Conservation (phyloP, 2,113 vertebrate species). For the Zosterops lateralis region DNA sequence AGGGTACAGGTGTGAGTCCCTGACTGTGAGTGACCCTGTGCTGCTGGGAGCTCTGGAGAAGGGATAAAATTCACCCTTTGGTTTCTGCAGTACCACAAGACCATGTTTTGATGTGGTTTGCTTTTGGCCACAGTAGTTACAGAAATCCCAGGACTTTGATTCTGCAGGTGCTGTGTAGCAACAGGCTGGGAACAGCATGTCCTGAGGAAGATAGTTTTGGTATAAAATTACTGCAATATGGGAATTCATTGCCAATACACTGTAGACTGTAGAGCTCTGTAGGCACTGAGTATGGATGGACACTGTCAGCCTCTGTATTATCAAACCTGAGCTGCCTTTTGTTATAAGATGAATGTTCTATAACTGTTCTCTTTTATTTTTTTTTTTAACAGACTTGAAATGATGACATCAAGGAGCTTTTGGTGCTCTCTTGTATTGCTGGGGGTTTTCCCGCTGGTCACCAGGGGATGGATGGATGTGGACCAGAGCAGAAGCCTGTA, state of each 20-base stretch:
- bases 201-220: neutral
- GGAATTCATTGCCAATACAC: neutral
- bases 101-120: fast-evolving
- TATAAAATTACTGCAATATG: fast-evolving
- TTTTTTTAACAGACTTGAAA: conserved; percentile 68
- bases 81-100: neutral
- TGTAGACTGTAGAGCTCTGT: neutral
- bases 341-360: neutral
- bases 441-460: conserved; percentile 68
- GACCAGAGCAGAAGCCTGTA: conserved; percentile 58
- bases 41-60: neutral
- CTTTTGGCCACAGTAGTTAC: neutral
- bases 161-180: neutral
- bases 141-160: neutral
- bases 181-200: neutral
- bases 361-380: neutral
- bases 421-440: conserved; percentile 80
- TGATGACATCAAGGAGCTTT: conserved; percentile 81
- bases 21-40: neutral
- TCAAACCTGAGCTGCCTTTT: neutral
- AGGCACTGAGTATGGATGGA: fast-evolving
- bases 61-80: neutral
- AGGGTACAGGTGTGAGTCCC: neutral
- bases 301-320: neutral
- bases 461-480: conserved; percentile 74